A percentile compares a stretch with the other conserved stretches of the same genome.
Conservation (phyloP, 1,140 invertebrate species). For the Calliopsis andreniformis region DNA sequence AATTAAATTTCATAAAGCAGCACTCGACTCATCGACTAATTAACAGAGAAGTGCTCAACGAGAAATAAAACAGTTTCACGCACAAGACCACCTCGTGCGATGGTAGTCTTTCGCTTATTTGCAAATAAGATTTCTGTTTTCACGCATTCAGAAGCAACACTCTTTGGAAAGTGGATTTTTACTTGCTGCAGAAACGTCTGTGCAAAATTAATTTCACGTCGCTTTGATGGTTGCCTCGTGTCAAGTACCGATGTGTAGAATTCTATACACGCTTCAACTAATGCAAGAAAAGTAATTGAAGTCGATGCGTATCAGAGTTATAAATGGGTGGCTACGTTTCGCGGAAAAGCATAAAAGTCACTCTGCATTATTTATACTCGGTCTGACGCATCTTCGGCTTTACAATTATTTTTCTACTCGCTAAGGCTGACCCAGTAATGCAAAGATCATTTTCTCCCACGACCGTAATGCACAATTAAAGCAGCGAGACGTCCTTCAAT, state of each 20-base stretch:
- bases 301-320: not conserved
- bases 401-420: slow-evolving; percentile 10
- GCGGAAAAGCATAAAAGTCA: not conserved
- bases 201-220: not conserved
- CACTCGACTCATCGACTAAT: too few species aligned
- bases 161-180: not conserved
- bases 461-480: slow-evolving; percentile 3
- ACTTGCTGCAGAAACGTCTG: not conserved
- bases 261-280: not conserved
- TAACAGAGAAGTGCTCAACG: too few species aligned
- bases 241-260: not conserved
- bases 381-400: not conserved
- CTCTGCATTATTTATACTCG: slow-evolving; percentile 5
- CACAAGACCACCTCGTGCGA: too few species aligned
- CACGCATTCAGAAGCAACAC: not conserved
- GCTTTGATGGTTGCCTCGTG: not conserved
- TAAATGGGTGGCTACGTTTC: not conserved
- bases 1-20: too few species aligned
- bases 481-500: not conserved
- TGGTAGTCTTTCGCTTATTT: not conserved
- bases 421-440: slow-evolving; percentile 6
- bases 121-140: not conserved
- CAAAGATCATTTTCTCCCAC: slow-evolving; percentile 13
- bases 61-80: not conserved
- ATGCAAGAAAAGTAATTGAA: not conserved